These are phyloP conservation scores for Hanleya hanleyi DNA, from an alignment of 2,888 invertebrate genomes.

Conservation along the genomic window DNA sequence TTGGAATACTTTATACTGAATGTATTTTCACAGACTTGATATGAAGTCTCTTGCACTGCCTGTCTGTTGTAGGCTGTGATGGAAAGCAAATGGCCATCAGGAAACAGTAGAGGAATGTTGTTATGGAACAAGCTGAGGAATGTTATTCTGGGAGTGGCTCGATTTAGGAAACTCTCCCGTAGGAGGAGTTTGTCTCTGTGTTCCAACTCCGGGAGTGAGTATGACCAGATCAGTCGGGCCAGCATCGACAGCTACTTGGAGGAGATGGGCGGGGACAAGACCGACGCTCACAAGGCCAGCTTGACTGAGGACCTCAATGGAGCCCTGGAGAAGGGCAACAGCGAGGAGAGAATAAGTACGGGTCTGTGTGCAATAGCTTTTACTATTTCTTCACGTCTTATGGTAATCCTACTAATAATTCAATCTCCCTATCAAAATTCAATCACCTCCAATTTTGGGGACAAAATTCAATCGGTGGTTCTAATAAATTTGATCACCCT, in stretches of 20 bases:
- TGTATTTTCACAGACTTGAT: too few relatives aligned
- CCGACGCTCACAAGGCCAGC: neutral
- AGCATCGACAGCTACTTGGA: slow-evolving; percentile 70
- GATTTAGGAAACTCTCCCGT: slow-evolving; percentile 85
- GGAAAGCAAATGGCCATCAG: slow-evolving; percentile 95
- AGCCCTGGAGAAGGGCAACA: slow-evolving; percentile 28
- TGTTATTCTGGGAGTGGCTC: slow-evolving; percentile 91
- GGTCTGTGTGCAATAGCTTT: slow-evolving; percentile 36
- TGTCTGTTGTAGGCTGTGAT: slow-evolving; percentile 80
- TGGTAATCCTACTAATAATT: too few relatives aligned
- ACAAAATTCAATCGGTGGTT: too few relatives aligned
- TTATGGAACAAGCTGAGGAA: slow-evolving; percentile 96
- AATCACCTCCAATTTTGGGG: too few relatives aligned
- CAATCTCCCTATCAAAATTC: too few relatives aligned
- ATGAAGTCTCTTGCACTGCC: too few relatives aligned
- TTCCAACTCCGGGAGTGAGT: slow-evolving; percentile 71
- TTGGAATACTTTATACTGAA: too few relatives aligned
- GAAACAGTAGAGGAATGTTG: slow-evolving; percentile 84
- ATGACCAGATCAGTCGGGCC: slow-evolving; percentile 64
- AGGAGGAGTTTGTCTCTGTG: slow-evolving; percentile 65
- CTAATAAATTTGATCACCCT: too few relatives aligned
- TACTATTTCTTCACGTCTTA: neutral
- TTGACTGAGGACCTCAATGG: neutral
- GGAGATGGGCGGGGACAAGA: slow-evolving; percentile 38
- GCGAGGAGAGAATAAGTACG: slow-evolving; percentile 52